Evolutionary conservation across 1,140 invertebrate species (phyloP).

Genomic region (Dreissena rostriformis): DNA sequence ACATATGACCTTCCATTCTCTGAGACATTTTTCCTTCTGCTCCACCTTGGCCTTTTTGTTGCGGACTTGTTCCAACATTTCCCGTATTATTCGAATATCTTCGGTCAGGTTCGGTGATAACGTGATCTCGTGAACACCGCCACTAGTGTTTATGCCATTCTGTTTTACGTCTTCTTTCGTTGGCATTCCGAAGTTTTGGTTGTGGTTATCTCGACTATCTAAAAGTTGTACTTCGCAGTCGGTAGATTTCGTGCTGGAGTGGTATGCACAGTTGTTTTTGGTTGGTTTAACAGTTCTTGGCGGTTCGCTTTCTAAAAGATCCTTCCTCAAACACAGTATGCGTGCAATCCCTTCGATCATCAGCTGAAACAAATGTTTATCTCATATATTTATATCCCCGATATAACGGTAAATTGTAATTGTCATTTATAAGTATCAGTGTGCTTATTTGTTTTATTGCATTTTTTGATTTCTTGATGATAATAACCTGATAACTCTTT

Average conservation of each 20-base stretch:
- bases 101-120: conserved; percentile 53
- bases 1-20: conserved; percentile 80
- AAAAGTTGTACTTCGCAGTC: conserved; percentile 66
- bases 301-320: conserved; percentile 61
- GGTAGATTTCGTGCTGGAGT: too few relatives aligned
- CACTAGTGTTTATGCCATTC: conserved; percentile 41
- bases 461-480: too few relatives aligned
- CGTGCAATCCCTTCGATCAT: conserved; percentile 77
- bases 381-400: neutral
- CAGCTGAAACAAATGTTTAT: conserved; percentile 65
- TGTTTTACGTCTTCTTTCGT: conserved; percentile 32
- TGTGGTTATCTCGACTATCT: conserved; percentile 61
- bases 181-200: conserved; percentile 1
- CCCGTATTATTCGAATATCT: conserved; percentile 71
- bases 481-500: too few relatives aligned
- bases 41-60: conserved; percentile 64
- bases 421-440: too few relatives aligned
- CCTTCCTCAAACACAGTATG: conserved; percentile 76
- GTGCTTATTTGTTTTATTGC: too few relatives aligned
- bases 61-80: conserved; percentile 65
- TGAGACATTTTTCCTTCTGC: conserved; percentile 64
- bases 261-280: too few relatives aligned
- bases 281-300: neutral
- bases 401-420: too few relatives aligned
- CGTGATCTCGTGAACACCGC: conserved; percentile 5